Percentiles rank a stretch among this genome's conserved stretches.
Evolutionary conservation across 2,797 vertebrate species (phyloP).

Genomic region (Sebastes trivittatus): DNA sequence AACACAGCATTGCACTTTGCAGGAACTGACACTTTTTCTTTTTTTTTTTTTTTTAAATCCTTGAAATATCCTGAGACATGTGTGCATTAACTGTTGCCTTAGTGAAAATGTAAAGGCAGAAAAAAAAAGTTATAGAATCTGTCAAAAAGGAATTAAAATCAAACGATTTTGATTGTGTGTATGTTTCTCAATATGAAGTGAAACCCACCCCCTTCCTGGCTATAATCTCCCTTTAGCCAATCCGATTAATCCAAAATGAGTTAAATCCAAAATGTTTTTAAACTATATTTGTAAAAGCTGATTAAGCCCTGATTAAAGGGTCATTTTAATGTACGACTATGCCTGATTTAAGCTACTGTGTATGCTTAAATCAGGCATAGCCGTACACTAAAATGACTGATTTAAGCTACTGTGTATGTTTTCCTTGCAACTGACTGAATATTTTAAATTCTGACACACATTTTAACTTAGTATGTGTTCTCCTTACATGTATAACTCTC

Average conservation of each 20-base stretch:
- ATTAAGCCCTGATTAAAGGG: slow-evolving; percentile 51
- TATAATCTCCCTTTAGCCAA: slow-evolving; percentile 34
- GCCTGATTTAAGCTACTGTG: not conserved
- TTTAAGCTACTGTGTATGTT: not conserved
- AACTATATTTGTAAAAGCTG: slow-evolving; percentile 48
- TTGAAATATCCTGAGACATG: not conserved
- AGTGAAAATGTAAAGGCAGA: not conserved
- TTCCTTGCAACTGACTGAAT: not conserved
- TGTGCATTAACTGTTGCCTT: not conserved
- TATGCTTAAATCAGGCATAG: not conserved
- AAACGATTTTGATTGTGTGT: slow-evolving; percentile 12
- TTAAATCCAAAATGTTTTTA: slow-evolving; percentile 48
- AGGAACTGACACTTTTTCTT: not conserved
- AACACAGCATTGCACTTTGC: not conserved
- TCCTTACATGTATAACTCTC: not conserved
- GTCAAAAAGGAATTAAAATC: slow-evolving; percentile 25
- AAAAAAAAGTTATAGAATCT: not conserved
- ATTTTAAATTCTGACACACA: not conserved
- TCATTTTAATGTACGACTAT: not conserved
- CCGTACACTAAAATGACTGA: not conserved
- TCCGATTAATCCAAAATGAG: slow-evolving; percentile 43
- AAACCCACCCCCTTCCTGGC: slow-evolving; percentile 10
- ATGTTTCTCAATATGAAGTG: slow-evolving; percentile 23
- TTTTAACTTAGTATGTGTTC: not conserved
- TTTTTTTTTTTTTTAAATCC: not conserved